Evolutionary conservation across 2,797 vertebrate species (phyloP), one percentile per base, ranked within the genome.

Genomic region (Chrysocyon brachyurus): DNA sequence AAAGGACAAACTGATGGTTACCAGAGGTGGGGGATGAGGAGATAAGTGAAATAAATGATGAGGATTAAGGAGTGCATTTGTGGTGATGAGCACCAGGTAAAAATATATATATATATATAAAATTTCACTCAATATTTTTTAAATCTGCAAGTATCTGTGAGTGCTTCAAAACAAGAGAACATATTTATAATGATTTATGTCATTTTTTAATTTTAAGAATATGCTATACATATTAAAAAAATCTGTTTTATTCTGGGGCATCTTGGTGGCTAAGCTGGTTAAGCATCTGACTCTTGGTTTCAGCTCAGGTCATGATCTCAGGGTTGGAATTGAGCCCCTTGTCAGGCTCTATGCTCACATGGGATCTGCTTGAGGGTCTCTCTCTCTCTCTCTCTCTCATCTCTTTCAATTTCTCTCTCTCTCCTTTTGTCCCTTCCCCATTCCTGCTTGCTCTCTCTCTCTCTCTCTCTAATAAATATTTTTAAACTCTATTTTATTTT

Each of bases 141-240:
- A 84, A 93, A 22, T 77, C 21, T 64, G 12, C 4, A 49, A 85
- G n/a, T 85, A 52, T 49, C 21, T 52, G 5, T 77, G 31, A 52
- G 4, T 61, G 15, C 19, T 73, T 21, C 16, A 95, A 68, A 95
- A 83, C 21, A 83, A 57, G n/a, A 85, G 40, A 82, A 14, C 79
- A 6, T 68, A 24, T 87, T 73, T 46, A 46, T 54, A 87, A 84
- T 72, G 22, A 5, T 59, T 49, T 57, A 33, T 52, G 12, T 61
- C n/a, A 89, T 72, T 78, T 91, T 70, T 36, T 81, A 87, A 91
- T 77, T 54, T 70, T 89, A 16, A 73, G 9, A 90, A 63, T 33
- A 5, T 3, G 4, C 6, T 46, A 46, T 46, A 46, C 8, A 46
- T 73, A 73, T 46, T 15, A 15, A 46, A 73, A 46, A 73, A 46